Percentiles rank a stretch among this genome's conserved stretches.
These are phyloP conservation scores for Ectemnius cavifrons DNA, from an alignment of 2,888 invertebrate genomes.

Conservation along the genomic window DNA sequence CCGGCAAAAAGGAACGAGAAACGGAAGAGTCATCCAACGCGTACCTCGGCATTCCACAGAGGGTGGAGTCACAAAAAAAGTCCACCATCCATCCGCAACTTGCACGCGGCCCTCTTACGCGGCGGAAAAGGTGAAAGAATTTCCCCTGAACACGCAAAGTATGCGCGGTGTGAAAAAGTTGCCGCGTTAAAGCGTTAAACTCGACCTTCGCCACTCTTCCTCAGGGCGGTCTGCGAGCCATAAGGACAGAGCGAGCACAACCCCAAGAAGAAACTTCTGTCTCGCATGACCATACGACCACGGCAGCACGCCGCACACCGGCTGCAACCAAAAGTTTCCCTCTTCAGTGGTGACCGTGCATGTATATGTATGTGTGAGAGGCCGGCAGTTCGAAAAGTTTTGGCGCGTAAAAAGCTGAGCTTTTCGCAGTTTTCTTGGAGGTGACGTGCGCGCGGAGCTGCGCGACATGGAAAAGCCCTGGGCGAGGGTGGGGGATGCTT, in stretches of 20 bases:
- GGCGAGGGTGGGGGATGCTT: slow-evolving; percentile 47
- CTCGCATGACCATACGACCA: slow-evolving; percentile 13
- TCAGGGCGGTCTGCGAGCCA: background rate
- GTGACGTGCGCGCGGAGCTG: slow-evolving; percentile 54
- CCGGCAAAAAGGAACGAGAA: background rate
- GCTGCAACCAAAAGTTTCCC: slow-evolving; percentile 41
- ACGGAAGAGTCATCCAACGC: background rate
- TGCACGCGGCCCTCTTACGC: slow-evolving; percentile 1
- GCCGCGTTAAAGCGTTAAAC: slow-evolving; percentile 3
- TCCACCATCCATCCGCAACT: slow-evolving; percentile 9
- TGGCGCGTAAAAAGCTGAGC: slow-evolving; percentile 68
- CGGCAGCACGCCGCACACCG: slow-evolving; percentile 24
- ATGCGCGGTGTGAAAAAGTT: slow-evolving; percentile 1
- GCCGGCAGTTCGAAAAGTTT: slow-evolving; percentile 67
- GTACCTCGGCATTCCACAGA: background rate
- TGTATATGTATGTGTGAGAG: slow-evolving; percentile 31
- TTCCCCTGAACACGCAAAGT: slow-evolving; percentile 1
- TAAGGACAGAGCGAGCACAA: slow-evolving; percentile 1
- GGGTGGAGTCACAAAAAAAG: slow-evolving; percentile 8
- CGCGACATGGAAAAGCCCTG: slow-evolving; percentile 45
- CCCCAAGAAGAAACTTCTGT: slow-evolving; percentile 27
- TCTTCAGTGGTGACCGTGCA: background rate
- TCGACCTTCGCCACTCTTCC: background rate
- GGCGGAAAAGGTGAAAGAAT: background rate
- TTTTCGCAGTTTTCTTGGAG: slow-evolving; percentile 66